phyloP scores from a whole-genome alignment of 2,797 vertebrate species.

The Scarus forsteni region DNA sequence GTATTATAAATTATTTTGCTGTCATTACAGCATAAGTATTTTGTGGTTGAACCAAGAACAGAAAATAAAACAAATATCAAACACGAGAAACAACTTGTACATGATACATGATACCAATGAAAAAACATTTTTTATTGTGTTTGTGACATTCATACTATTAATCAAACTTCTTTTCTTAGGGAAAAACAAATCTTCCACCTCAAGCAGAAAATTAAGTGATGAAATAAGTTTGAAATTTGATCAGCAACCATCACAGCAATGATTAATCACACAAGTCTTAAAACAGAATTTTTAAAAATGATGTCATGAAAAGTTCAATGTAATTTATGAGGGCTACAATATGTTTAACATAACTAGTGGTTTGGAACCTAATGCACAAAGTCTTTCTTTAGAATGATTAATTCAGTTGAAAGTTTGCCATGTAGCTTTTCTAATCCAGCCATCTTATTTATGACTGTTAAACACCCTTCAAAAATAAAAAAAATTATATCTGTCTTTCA shows the following conservation, averaged over 20 bases:
- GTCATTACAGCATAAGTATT: constrained; percentile 20
- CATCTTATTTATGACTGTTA: no score
- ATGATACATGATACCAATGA: constrained; percentile 30
- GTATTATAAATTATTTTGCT: not conserved
- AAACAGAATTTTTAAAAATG: constrained; percentile 7
- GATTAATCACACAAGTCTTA: constrained; percentile 13
- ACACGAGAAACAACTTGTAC: constrained; percentile 8
- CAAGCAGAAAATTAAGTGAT: no score
- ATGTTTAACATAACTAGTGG: not conserved
- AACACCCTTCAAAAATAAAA: no score
- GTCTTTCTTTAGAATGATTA: no score
- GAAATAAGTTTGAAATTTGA: constrained; percentile 5
- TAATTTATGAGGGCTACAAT: constrained; percentile 12
- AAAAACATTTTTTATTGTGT: not conserved
- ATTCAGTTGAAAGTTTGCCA: no score
- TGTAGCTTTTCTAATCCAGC: no score
- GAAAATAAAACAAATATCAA: constrained; percentile 36
- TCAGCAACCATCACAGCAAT: constrained; percentile 11
- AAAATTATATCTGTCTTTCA: no score
- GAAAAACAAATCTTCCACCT: no score
- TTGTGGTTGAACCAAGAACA: constrained; percentile 13
- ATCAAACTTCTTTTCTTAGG: constrained; percentile 3
- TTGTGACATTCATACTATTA: constrained; percentile 1
- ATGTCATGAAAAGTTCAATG: not conserved
- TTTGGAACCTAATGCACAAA: no score